Evolutionary conservation across 1,140 invertebrate species (phyloP), one percentile per base, ranked within the genome.

Genomic region (Aphelinus atriplicis): DNA sequence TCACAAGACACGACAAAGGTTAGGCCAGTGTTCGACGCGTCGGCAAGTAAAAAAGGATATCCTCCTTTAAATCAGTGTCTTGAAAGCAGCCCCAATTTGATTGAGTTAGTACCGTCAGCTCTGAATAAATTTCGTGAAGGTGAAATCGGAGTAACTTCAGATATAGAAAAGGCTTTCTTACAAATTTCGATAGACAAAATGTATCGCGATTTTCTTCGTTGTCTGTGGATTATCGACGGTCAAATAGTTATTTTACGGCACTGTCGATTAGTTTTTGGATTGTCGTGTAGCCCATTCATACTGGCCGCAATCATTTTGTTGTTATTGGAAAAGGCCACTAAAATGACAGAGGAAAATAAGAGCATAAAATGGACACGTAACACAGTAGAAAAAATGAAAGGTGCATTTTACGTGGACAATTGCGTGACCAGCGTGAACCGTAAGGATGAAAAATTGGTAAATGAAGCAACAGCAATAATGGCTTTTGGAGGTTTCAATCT

Each of bases 101-200:
- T 61, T 2, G 72, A 67, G 42, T 9, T 58, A 53, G 66, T 73
- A 9, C 63, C 63, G 3, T 3, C 53, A 1, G 7, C 56, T 42
- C 57, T 70, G 10, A 45, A 51, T 7, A 45, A 47, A 10, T 70
- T 70, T 42, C 63, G 73, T 26, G 78, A 82, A 55, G 45, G 65
- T 55, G 69, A 83, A 75, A 65, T 75, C 26, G 77, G 70, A 7
- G 78, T 75, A 1, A 73, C 76, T 65, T 62, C 77, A 6, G 69
- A 84, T 69, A 85, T 85, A 74, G 60, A 56, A 3, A n/a, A 76
- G 43, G 84, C 84, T 10, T 78, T 82, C 10, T 73, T 48, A 55
- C 58, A 80, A 7, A 75, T 77, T 7, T 61, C 79, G 43, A 47
- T 73, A 3, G 66, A 72, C 56, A n/a, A 65, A n/a, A 73, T 66